Evolutionary conservation across 2,797 vertebrate genomes (phyloP).

Genomic region (Coluber constrictor): DNA sequence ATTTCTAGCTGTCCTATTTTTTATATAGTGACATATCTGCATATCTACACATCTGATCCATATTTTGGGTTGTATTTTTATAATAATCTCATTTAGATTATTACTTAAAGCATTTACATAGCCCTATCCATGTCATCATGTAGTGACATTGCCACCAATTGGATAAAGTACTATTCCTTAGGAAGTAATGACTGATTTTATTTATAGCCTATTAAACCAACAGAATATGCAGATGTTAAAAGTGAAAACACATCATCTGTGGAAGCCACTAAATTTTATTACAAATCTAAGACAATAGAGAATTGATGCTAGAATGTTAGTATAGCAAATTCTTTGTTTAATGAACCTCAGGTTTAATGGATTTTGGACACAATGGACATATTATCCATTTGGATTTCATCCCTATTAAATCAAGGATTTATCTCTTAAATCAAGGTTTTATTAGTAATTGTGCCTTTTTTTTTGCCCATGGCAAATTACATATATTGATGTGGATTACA

Average conservation of each 20-base stretch:
- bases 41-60: neutral
- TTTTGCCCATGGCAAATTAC: neutral
- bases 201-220: neutral
- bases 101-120: neutral
- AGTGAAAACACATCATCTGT: neutral
- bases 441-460: neutral
- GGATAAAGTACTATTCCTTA: neutral
- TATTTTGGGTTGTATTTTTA: neutral
- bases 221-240: neutral
- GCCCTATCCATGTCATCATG: neutral
- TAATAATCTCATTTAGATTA: neutral
- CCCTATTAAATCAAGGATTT: neutral
- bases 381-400: neutral
- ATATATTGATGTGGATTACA: neutral
- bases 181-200: neutral
- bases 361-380: neutral
- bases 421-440: neutral
- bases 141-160: neutral
- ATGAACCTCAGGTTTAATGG: neutral
- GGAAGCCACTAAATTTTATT: neutral
- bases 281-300: neutral
- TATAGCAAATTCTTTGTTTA: neutral
- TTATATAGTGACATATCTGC: neutral
- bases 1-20: neutral
- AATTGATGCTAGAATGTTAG: neutral